Percentiles rank a stretch among this genome's conserved stretches.
These are phyloP conservation scores for Rhabdomys pumilio DNA, from an alignment of 2,797 vertebrate species.

Conservation along the genomic window DNA sequence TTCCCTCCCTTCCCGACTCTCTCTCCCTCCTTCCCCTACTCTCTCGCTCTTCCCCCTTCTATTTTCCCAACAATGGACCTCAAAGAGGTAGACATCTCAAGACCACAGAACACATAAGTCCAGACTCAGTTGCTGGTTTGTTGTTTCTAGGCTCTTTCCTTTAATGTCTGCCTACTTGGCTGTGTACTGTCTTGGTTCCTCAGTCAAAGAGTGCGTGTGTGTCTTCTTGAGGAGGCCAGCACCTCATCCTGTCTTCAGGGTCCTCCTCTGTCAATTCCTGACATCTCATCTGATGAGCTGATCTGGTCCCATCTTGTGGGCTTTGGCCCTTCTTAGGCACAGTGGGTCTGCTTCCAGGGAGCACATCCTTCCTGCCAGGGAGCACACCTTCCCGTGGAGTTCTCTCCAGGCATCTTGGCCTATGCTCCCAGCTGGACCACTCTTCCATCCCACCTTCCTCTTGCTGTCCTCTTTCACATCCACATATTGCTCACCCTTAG, in stretches of 20 bases:
- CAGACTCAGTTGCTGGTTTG: neutral
- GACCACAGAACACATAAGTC: neutral
- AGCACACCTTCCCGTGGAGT: neutral
- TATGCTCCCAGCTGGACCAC: neutral
- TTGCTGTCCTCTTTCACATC: neutral
- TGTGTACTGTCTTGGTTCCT: neutral
- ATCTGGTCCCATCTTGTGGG: rapidly evolving
- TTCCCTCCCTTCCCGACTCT: no score
- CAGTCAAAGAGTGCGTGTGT: neutral
- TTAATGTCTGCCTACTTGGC: neutral
- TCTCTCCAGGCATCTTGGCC: neutral
- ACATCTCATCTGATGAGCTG: neutral
- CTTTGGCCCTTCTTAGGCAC: neutral
- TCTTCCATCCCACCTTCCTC: neutral
- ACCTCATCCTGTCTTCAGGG: neutral
- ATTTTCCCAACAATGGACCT: neutral
- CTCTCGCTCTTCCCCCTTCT: rapidly evolving
- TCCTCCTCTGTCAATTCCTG: neutral
- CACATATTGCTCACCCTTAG: neutral
- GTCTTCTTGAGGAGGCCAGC: neutral
- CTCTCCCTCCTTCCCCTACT: no score
- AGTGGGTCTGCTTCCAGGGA: neutral
- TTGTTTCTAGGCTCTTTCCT: neutral
- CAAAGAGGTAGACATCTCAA: slow-evolving; percentile 20
- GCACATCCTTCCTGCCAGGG: neutral